Evolutionary conservation across 1,140 invertebrate genomes (phyloP).

Genomic region (Pseudomyrmex flavicornis): DNA sequence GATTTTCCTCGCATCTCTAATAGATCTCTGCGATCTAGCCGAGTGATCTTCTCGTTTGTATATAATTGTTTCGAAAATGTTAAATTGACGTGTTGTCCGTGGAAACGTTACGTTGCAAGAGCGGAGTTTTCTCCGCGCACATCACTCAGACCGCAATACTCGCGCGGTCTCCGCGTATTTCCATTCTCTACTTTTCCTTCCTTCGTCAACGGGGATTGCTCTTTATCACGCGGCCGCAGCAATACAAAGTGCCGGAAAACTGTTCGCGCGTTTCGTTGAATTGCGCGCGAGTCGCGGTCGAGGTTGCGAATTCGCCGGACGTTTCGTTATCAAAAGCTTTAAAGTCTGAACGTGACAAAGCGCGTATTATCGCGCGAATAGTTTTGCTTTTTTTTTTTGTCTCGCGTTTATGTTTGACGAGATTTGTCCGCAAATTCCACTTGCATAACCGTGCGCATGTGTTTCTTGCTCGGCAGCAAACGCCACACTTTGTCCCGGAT

Average conservation of each 20-base stretch:
- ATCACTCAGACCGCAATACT: neutral
- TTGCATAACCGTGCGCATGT: neutral
- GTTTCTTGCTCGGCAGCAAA: neutral
- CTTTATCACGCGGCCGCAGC: neutral
- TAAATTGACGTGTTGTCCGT: neutral
- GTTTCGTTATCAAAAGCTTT: neutral
- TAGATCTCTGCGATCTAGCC: neutral
- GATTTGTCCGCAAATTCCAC: neutral
- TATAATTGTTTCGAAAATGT: conserved; percentile 18
- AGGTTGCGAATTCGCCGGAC: neutral
- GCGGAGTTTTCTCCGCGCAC: neutral
- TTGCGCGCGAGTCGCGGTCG: neutral
- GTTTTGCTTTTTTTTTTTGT: conserved; percentile 3
- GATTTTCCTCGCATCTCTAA: neutral
- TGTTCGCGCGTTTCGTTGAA: neutral
- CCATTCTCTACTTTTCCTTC: neutral
- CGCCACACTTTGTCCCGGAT: neutral
- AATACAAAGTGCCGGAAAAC: conserved; percentile 13
- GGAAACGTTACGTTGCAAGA: conserved; percentile 13
- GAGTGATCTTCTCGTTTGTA: neutral
- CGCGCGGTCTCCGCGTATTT: neutral
- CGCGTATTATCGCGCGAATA: neutral
- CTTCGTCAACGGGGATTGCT: neutral
- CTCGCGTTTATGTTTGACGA: neutral
- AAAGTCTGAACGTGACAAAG: too few species aligned